Evolutionary conservation across 2,113 vertebrate species (phyloP).

Genomic region (Illadopsis cleaveri): DNA sequence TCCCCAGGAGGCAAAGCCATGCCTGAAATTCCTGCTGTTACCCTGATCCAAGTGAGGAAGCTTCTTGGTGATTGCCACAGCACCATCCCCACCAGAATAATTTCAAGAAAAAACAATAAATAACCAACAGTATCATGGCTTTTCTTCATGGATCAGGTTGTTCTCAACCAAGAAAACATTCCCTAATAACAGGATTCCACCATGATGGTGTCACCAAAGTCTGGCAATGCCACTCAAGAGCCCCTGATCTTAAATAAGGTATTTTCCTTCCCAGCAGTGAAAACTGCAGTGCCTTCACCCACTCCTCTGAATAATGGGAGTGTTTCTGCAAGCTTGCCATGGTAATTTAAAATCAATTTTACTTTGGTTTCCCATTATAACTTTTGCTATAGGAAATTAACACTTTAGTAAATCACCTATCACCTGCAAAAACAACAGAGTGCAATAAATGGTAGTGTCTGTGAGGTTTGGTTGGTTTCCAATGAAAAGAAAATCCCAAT

Average conservation of each 20-base stretch:
- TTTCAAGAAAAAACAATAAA: background rate
- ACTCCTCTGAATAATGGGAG: slow-evolving; percentile 17
- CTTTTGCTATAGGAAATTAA: slow-evolving; percentile 59
- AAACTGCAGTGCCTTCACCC: background rate
- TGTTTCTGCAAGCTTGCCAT: slow-evolving; percentile 39
- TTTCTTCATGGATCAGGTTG: background rate
- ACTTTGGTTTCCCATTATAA: slow-evolving; percentile 29
- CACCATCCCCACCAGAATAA: background rate
- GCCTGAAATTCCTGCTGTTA: background rate
- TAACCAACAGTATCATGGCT: rapidly evolving
- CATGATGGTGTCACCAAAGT: background rate
- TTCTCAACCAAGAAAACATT: background rate
- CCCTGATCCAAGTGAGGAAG: background rate
- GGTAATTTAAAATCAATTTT: slow-evolving; percentile 64
- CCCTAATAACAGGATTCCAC: background rate
- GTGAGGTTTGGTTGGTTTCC: background rate
- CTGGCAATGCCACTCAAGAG: background rate
- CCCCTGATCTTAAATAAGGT: background rate
- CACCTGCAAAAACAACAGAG: background rate
- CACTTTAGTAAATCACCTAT: slow-evolving; percentile 33
- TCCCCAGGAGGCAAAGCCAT: background rate
- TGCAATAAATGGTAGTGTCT: background rate
- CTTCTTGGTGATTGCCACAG: background rate
- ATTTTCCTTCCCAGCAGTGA: background rate
- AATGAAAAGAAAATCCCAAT: background rate